phyloP scores from a whole-genome alignment of 2,113 vertebrate genomes.

The Motacilla tschutschensis region DNA sequence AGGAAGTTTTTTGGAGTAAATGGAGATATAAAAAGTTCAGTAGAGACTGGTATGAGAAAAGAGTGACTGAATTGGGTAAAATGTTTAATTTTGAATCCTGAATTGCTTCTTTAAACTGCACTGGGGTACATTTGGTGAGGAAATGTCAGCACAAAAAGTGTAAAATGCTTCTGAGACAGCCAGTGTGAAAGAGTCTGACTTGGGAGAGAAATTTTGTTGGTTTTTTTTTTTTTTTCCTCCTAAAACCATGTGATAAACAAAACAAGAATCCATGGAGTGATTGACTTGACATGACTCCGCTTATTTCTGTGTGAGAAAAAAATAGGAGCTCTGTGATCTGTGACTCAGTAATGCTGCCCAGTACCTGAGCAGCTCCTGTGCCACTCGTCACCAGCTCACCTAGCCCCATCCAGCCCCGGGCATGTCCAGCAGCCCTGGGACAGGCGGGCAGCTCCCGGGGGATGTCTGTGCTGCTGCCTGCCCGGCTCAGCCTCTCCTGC shows the following conservation, averaged over 20 bases:
- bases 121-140: background rate
- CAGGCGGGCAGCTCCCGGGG: background rate
- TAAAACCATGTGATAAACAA: background rate
- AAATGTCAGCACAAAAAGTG: background rate
- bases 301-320: background rate
- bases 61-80: background rate
- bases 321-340: background rate
- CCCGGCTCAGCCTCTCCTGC: background rate
- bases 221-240: background rate
- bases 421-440: rapidly evolving
- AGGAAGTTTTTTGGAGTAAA: background rate
- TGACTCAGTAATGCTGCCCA: rapidly evolving
- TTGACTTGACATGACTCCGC: background rate
- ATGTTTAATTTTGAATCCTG: background rate
- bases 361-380: background rate
- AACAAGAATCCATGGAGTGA: background rate
- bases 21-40: background rate
- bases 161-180: background rate
- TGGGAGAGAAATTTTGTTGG: rapidly evolving
- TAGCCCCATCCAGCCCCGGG: rapidly evolving
- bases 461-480: background rate
- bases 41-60: background rate
- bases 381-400: rapidly evolving
- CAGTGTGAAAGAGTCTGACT: background rate
- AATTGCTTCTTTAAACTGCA: background rate